Conservation (phyloP, 2,113 vertebrate species). For the Corapipo altera region DNA sequence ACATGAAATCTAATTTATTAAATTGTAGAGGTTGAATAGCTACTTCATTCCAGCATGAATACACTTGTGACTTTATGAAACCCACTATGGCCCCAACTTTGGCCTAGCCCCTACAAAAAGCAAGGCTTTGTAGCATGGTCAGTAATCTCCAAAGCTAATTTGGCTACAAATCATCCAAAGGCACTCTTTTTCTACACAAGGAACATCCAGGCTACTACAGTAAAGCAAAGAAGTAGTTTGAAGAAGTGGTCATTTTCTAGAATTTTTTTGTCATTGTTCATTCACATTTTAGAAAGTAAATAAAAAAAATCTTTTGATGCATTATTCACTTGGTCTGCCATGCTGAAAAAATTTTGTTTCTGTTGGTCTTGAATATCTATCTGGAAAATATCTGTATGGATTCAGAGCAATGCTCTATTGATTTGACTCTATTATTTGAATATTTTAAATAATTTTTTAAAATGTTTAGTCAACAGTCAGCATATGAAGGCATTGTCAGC, state of each 20-base stretch:
- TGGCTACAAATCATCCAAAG: not conserved
- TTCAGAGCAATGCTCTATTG: not conserved
- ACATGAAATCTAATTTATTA: not conserved
- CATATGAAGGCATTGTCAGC: not conserved
- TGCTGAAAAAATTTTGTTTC: not conserved
- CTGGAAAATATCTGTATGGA: not conserved
- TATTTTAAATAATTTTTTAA: not conserved
- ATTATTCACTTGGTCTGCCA: not conserved
- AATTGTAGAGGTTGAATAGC: not conserved
- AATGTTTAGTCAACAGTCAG: not conserved
- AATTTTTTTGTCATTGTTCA: not conserved
- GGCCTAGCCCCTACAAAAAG: not conserved
- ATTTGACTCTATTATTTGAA: not conserved
- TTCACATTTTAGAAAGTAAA: not conserved
- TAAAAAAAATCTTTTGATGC: not conserved
- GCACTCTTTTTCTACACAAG: not conserved
- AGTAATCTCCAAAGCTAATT: not conserved
- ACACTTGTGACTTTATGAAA: not conserved
- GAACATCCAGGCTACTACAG: not conserved
- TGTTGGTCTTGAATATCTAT: slow-evolving; percentile 1
- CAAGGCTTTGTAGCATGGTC: not conserved
- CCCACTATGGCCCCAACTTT: not conserved
- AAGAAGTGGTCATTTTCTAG: not conserved
- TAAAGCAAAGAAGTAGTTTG: not conserved
- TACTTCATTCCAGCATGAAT: not conserved